A percentile compares a stretch with the other conserved stretches of the same genome.
Evolutionary conservation across 1,140 invertebrate genomes (phyloP).

Genomic region (Drosophila nigromelanica): DNA sequence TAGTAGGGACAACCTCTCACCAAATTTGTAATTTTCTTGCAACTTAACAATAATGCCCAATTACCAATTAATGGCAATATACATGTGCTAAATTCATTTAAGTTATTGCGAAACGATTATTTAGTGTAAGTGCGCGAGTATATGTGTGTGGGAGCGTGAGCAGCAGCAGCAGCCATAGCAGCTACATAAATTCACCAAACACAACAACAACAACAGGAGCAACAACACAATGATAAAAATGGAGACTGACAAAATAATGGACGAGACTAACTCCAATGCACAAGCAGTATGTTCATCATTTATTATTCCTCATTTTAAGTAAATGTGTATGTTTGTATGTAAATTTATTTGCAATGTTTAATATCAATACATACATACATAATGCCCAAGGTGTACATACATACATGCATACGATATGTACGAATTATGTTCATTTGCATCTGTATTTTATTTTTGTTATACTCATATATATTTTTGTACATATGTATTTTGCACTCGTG

Average conservation of each 20-base stretch:
- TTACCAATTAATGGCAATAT: constrained; percentile 21
- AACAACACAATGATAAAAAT: constrained; percentile 84
- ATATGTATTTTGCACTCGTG: constrained; percentile 62
- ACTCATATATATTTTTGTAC: constrained; percentile 3
- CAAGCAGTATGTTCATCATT: constrained; percentile 74
- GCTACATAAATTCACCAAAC: constrained; percentile 63
- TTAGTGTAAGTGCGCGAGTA: constrained; percentile 5
- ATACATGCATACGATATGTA: constrained; percentile 4
- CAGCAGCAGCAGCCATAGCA: constrained; percentile 36
- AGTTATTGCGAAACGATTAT: constrained; percentile 43
- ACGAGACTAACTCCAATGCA: constrained; percentile 84
- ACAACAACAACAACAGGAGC: constrained; percentile 62
- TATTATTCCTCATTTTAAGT: constrained; percentile 1
- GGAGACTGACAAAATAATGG: constrained; percentile 85
- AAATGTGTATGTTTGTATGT: constrained; percentile 1
- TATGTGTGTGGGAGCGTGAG: constrained; percentile 34
- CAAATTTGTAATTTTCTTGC: constrained; percentile 40
- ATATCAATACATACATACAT: constrained; percentile 39
- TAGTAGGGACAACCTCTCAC: constrained; percentile 44
- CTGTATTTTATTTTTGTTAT: constrained; percentile 64
- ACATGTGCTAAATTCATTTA: constrained; percentile 32
- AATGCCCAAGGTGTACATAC: constrained; percentile 62
- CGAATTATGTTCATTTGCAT: constrained; percentile 20
- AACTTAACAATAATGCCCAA: constrained; percentile 38
- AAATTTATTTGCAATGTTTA: constrained; percentile 8